phyloP scores from a whole-genome alignment of 2,888 invertebrate species.

The Cyclophora punctaria region DNA sequence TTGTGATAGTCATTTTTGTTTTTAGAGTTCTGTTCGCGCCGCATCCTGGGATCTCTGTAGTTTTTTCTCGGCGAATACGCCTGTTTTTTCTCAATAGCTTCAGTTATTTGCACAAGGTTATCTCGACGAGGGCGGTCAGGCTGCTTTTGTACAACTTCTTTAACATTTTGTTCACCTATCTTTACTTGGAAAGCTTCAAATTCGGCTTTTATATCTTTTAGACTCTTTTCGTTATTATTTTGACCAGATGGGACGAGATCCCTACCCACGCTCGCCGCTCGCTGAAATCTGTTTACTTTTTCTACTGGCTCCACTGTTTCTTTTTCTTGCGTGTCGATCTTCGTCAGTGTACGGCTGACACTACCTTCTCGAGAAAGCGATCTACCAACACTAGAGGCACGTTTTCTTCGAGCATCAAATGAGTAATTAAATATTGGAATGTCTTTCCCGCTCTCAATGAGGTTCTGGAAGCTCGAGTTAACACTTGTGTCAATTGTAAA shows the following conservation, averaged over 20 bases:
- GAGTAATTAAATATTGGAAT: constrained; percentile 28
- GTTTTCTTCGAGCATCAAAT: constrained; percentile 43
- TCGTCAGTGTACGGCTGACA: constrained; percentile 25
- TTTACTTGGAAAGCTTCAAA: constrained; percentile 33
- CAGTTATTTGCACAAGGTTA: constrained; percentile 14
- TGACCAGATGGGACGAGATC: constrained; percentile 16
- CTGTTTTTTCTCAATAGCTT: constrained; percentile 14
- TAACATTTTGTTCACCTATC: no score
- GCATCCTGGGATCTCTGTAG: constrained; percentile 49
- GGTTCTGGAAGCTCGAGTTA: constrained; percentile 49
- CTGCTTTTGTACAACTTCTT: no score
- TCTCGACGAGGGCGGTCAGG: constrained; percentile 12
- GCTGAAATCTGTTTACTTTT: constrained; percentile 28
- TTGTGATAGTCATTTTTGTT: constrained; percentile 20
- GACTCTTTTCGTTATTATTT: constrained; percentile 26
- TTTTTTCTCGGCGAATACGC: constrained; percentile 44
- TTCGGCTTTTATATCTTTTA: constrained; percentile 56
- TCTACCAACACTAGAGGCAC: constrained; percentile 59
- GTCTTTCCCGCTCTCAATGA: constrained; percentile 27
- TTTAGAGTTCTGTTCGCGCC: constrained; percentile 26
- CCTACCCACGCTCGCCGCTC: constrained; percentile 56
- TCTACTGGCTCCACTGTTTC: not conserved
- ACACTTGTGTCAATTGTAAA: constrained; percentile 60
- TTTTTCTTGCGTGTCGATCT: not conserved
- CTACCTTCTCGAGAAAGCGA: constrained; percentile 27